Percentiles rank a stretch among this genome's conserved stretches.
phyloP scores from a whole-genome alignment of 2,888 invertebrate genomes.

The Lordiphosa andalusiaca region DNA sequence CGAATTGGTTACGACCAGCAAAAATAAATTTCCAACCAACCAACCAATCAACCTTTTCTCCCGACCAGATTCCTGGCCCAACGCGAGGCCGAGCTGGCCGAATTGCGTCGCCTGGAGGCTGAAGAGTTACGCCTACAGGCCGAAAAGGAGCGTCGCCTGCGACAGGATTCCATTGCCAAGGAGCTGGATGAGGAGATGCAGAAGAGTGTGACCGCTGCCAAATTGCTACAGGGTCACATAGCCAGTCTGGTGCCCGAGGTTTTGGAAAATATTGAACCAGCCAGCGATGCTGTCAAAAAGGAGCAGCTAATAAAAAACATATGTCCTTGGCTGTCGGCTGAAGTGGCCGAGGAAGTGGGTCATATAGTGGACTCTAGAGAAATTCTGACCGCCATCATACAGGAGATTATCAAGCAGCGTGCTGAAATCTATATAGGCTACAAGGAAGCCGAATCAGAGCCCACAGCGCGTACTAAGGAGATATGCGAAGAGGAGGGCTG shows the following conservation, averaged over 20 bases:
- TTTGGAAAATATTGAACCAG: conserved; percentile 85
- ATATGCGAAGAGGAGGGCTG: conserved; percentile 63
- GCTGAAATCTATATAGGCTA: conserved; percentile 81
- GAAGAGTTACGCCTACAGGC: conserved; percentile 86
- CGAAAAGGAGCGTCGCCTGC: conserved; percentile 88
- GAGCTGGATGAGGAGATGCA: conserved; percentile 87
- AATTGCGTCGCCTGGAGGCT: conserved; percentile 89
- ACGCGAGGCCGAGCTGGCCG: conserved; percentile 90
- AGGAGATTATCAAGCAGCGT: conserved; percentile 88
- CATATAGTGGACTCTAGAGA: conserved; percentile 90
- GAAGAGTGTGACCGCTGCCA: conserved; percentile 89
- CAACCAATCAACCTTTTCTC: neutral
- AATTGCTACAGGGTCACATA: conserved; percentile 92
- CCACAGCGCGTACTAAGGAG: conserved; percentile 25
- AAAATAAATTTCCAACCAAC: neutral
- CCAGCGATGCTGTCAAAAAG: conserved; percentile 77
- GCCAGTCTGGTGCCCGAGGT: conserved; percentile 92
- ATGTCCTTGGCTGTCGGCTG: conserved; percentile 90
- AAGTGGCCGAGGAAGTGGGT: conserved; percentile 90
- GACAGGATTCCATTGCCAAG: conserved; percentile 85
- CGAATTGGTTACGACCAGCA: conserved; percentile 42
- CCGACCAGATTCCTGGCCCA: conserved; percentile 80
- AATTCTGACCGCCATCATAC: conserved; percentile 89
- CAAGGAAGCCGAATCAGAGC: conserved; percentile 54
- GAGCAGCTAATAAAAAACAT: conserved; percentile 86